Conservation (phyloP, 2,888 invertebrate species). For the Cataglyphis cursor region DNA sequence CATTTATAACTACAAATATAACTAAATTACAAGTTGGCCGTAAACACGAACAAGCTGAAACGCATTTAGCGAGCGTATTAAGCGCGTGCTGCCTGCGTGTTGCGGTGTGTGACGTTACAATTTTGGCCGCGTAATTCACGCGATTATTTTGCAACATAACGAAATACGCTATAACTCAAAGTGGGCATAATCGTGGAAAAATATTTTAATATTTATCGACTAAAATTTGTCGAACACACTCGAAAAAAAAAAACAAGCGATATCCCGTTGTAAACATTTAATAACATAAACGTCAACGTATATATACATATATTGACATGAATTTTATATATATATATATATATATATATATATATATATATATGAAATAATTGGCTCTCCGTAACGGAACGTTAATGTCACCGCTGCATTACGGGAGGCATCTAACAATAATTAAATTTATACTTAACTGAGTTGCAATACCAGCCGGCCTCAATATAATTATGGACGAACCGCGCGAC, state of each 20-base stretch:
- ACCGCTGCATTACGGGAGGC: neutral
- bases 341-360: no score
- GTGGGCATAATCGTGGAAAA: conserved; percentile 11
- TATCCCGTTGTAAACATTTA: neutral
- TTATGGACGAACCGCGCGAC: conserved; percentile 70
- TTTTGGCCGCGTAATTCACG: conserved; percentile 23
- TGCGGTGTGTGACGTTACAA: conserved; percentile 15
- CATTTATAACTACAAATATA: conserved; percentile 43
- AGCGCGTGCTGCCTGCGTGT: neutral
- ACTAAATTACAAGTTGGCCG: conserved; percentile 57
- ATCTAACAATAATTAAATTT: conserved; percentile 38
- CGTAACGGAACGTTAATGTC: neutral
- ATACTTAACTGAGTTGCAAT: conserved; percentile 12
- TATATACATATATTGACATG: neutral
- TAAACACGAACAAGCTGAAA: conserved; percentile 24
- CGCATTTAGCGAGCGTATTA: conserved; percentile 8
- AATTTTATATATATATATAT: neutral
- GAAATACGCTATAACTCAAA: neutral
- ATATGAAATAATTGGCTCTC: neutral
- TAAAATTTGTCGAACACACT: neutral
- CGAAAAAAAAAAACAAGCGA: neutral
- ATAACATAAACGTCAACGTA: neutral
- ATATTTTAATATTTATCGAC: conserved; percentile 30
- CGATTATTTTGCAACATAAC: conserved; percentile 16
- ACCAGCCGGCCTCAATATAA: conserved; percentile 56